Conservation (phyloP, 2,797 vertebrate genomes). For the Sitta carolinensis region DNA sequence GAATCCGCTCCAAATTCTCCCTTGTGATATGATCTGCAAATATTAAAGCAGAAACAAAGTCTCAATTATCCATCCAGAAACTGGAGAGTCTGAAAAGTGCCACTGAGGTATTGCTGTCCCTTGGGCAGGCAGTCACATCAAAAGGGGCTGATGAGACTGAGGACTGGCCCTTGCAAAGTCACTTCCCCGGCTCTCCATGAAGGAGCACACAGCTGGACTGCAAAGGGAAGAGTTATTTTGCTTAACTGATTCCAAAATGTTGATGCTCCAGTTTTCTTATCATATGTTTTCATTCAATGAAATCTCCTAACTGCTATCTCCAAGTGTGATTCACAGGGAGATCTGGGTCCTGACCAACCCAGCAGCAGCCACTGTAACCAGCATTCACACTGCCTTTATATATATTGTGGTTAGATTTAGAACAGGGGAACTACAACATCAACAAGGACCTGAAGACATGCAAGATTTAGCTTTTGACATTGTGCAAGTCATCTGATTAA, state of each 20-base stretch:
- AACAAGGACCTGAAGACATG: not conserved
- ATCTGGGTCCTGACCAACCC: not conserved
- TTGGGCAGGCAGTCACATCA: not conserved
- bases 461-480: not conserved
- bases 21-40: constrained; percentile 87
- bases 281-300: not conserved
- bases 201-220: not conserved
- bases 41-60: not conserved
- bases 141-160: not conserved
- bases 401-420: not conserved
- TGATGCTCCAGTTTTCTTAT: not conserved
- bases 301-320: not conserved
- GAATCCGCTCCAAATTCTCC: constrained; percentile 88
- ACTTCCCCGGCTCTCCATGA: not conserved
- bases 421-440: fast-evolving
- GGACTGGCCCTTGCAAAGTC: not conserved
- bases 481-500: not conserved
- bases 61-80: not conserved
- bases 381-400: not conserved
- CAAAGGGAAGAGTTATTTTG: not conserved
- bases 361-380: not conserved
- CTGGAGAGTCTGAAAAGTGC: not conserved
- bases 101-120: not conserved
- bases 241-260: not conserved
- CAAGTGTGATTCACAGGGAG: not conserved